These are phyloP conservation scores for Brachyrhaphis roseni DNA, from an alignment of 2,797 vertebrate species.

Conservation along the genomic window DNA sequence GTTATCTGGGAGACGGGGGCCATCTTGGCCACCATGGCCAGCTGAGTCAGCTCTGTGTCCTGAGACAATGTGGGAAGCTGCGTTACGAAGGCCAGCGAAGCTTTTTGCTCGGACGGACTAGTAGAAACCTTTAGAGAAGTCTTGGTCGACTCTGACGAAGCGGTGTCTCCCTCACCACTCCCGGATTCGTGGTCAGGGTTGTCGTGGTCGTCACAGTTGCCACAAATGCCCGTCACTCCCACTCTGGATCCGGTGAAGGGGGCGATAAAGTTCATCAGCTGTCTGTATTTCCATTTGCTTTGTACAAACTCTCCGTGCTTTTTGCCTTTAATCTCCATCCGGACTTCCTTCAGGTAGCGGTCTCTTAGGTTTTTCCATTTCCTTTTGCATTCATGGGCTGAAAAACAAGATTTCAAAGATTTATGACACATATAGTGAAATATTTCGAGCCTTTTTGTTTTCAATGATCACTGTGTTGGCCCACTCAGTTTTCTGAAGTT, in stretches of 20 bases:
- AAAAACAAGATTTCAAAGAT: constrained; percentile 11
- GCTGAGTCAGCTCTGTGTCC: constrained; percentile 52
- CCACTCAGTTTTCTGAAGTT: not conserved
- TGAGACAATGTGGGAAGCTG: constrained; percentile 52
- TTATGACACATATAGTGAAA: not conserved
- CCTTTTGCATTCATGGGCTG: constrained; percentile 78
- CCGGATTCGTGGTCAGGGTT: constrained; percentile 49
- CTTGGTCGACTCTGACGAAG: constrained; percentile 40
- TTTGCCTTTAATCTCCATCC: constrained; percentile 73
- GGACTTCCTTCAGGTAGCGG: constrained; percentile 77
- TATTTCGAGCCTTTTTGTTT: not conserved
- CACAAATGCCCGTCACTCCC: constrained; percentile 42
- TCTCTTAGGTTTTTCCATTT: constrained; percentile 83
- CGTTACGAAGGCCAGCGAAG: constrained; percentile 42
- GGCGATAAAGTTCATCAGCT: constrained; percentile 74
- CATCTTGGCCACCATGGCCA: constrained; percentile 52
- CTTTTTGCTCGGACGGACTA: constrained; percentile 51
- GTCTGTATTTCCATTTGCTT: constrained; percentile 76
- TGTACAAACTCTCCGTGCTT: constrained; percentile 66
- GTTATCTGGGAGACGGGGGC: constrained; percentile 42
- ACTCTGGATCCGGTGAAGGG: constrained; percentile 72
- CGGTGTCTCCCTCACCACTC: constrained; percentile 41
- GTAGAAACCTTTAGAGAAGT: constrained; percentile 26
- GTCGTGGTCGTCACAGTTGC: constrained; percentile 51
- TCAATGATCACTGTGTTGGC: not conserved